Evolutionary conservation across 2,797 vertebrate genomes (phyloP), one percentile per base, ranked within the genome.

Genomic region (Sparus aurata): DNA sequence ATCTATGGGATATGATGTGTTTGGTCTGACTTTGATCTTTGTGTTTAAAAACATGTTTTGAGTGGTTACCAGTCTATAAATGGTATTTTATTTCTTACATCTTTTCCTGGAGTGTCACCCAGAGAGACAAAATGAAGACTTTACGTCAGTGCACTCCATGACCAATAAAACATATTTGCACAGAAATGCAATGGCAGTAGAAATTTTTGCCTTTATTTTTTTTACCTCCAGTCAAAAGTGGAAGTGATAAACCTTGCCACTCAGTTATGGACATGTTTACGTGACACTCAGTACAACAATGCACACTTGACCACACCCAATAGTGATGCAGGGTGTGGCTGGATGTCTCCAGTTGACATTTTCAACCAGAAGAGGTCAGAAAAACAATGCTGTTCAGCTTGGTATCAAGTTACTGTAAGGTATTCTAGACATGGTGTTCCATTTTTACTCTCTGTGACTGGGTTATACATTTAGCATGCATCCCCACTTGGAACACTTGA

Each of bases 1-100:
- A 87, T 82, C 80, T 65, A 73, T 79, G 50, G 79, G 59, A 77
- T 75, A 81, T 85, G 23, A 72, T 87, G 73, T 86, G 58, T 87
- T 30, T 85, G 72, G 60, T 74, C 54, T 80, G 60, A 60, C 18
- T 72, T 63, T 1, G 57, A 23, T 75, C 10, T 49, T 5, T 63
- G 34, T 34, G 34, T 66, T 38, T 27, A 3, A 13, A 4, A 34
- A 9, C 34, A 34, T 79, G 5, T 43, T 46, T 59, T 70, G 2
- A 50, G 8, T 77, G 41, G 4, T 54, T 52, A 16, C 12, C 0
- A 0, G 62, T 49, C 15, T 62, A 46, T 5, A 58, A 43, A 41
- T 60, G 0, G 0, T 17, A 60, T 66, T 18, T 8, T 0, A 12
- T 49, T 50, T 30, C 2, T 1, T 4, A 3, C 12, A 10, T 57